Evolutionary conservation across 2,113 vertebrate genomes (phyloP), one percentile per base, ranked within the genome.

Genomic region (Leptobrachium ailaonicum): DNA sequence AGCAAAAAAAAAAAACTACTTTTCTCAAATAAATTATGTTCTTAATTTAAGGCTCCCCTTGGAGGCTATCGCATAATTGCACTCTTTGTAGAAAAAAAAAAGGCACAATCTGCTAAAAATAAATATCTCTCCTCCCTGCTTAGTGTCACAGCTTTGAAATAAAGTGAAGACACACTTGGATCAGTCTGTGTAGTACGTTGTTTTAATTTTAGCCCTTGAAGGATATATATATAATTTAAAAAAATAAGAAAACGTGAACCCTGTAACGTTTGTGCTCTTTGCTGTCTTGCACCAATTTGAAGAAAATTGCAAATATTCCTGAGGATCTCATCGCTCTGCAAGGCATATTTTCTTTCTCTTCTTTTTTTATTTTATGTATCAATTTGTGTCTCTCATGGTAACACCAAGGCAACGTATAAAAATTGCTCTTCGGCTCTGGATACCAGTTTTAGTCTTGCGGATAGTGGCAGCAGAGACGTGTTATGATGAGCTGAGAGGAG

Each of bases 371-470:
- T 86, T 76, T 85, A 82, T 79, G 20, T 32, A 32, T 32, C 20
- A 32, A 32, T 32, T 32, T 32, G 20, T 32, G 20, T 87, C 83
- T 77, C 92, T 92, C 86, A 97, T 98, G 95, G 92, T 84, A 91
- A 93, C 92, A 71, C 94, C 95, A 76, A 93, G 96, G 88, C 94
- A 95, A 90, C 96, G 91, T 86, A 96, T 97, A 88, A 98, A 95
- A 93, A 96, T 98, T 85, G 95, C 95, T 76, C 87, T 98, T 91
- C 90, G 92, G 44, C 93, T 99, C 88, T 99, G 96, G 96, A 95
- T 97, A 78, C 96, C 96, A 0, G 91, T 98, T 83, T 94, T 98
- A 88, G 94, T 97, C 91, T 91, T 98, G 83, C 94, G 97, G 92
- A 98, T 98, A 87, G 97, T 98, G 84, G 92, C 93, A 86, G 96